These are phyloP conservation scores for Notospermus geniculatus DNA, from an alignment of 1,140 invertebrate genomes.

Conservation along the genomic window DNA sequence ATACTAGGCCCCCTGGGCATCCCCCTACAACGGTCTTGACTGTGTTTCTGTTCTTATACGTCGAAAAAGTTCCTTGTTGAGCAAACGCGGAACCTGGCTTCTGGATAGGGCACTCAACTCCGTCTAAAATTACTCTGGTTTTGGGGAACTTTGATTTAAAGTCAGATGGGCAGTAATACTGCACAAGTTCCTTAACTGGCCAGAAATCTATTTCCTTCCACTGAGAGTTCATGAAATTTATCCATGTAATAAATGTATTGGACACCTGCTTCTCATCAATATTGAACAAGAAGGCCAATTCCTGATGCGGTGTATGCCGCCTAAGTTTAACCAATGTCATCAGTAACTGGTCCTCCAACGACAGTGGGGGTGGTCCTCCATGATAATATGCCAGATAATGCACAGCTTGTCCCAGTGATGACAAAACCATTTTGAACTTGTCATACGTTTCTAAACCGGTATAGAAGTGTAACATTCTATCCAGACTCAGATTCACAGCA, in stretches of 20 bases:
- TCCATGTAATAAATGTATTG: conserved; percentile 38
- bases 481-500: too few species aligned
- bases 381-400: conserved; percentile 49
- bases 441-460: conserved; percentile 20
- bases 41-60: too few species aligned
- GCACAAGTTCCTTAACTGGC: conserved; percentile 31
- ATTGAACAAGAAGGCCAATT: conserved; percentile 32
- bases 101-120: too few species aligned
- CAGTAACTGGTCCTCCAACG: conserved; percentile 30
- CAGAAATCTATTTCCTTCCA: conserved; percentile 35
- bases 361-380: conserved; percentile 14
- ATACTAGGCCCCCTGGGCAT: conserved; percentile 26
- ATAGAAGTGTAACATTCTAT: conserved; percentile 48
- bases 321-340: conserved; percentile 37
- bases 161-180: conserved; percentile 30
- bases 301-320: conserved; percentile 27
- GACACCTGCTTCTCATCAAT: conserved; percentile 24
- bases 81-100: conserved; percentile 24
- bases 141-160: conserved; percentile 32
- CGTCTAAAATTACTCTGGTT: too few species aligned
- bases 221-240: conserved; percentile 32
- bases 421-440: conserved; percentile 21
- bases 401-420: conserved; percentile 14
- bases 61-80: conserved; percentile 38
- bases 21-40: too few species aligned